phyloP scores from a whole-genome alignment of 2,113 vertebrate genomes.

The Damaliscus lunatus region DNA sequence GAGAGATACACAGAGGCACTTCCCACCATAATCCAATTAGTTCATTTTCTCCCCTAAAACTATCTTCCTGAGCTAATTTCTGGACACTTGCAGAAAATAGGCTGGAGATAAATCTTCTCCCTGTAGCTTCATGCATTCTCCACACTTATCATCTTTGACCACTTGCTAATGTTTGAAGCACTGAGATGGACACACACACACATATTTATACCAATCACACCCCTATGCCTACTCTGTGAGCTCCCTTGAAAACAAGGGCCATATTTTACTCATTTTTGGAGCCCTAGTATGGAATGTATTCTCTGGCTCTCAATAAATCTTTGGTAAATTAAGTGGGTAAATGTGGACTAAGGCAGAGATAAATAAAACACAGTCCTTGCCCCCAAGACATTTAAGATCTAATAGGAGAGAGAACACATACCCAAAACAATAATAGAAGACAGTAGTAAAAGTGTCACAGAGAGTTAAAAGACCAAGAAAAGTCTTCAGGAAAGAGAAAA shows the following conservation, averaged over 20 bases:
- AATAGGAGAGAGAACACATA: conserved; percentile 35
- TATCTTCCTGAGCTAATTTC: conserved; percentile 41
- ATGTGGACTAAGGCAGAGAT: neutral
- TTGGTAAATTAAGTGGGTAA: conserved; percentile 56
- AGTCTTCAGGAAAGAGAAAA: neutral
- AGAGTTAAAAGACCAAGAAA: conserved; percentile 29
- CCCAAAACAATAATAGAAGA: conserved; percentile 44
- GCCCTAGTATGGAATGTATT: neutral
- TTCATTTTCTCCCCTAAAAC: conserved; percentile 15
- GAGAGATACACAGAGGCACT: neutral
- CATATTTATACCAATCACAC: neutral
- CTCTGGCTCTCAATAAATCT: conserved; percentile 24
- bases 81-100: neutral
- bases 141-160: neutral
- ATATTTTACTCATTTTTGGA: conserved; percentile 13
- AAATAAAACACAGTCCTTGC: neutral
- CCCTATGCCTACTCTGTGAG: neutral
- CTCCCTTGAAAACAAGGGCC: neutral
- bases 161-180: neutral
- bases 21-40: neutral
- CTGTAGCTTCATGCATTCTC: neutral
- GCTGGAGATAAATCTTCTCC: neutral
- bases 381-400: conserved; percentile 38
- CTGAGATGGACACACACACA: neutral
- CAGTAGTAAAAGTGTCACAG: conserved; percentile 33